phyloP scores from a whole-genome alignment of 2,888 invertebrate genomes.

The Aproaerema taeniolella region DNA sequence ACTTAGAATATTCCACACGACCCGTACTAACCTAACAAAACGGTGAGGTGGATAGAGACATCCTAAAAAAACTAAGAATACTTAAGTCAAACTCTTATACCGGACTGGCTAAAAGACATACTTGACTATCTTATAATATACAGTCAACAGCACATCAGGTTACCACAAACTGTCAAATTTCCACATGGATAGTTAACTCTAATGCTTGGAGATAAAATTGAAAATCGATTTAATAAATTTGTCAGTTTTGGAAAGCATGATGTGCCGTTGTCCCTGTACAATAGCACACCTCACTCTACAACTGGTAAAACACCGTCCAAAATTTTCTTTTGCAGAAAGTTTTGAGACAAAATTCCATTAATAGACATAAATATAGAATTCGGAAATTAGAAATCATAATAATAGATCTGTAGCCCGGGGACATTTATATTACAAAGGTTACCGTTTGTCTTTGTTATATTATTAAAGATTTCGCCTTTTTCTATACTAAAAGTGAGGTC shows the following conservation, averaged over 20 bases:
- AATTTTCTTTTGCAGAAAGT: conserved; percentile 9
- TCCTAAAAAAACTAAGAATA: conserved; percentile 18
- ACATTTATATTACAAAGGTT: too few relatives aligned
- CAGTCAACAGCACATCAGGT: too few relatives aligned
- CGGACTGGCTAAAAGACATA: not conserved
- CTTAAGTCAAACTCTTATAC: conserved; percentile 12
- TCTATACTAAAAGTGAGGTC: too few relatives aligned
- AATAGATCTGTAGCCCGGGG: too few relatives aligned
- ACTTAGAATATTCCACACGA: conserved; percentile 15
- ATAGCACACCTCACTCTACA: conserved; percentile 18
- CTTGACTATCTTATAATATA: conserved; percentile 14
- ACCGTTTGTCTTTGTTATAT: too few relatives aligned
- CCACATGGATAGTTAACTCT: too few relatives aligned
- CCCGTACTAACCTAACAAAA: conserved; percentile 19
- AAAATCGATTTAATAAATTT: too few relatives aligned
- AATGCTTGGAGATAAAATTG: too few relatives aligned
- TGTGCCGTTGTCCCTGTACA: too few relatives aligned
- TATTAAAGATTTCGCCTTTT: too few relatives aligned
- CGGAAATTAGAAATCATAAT: not conserved
- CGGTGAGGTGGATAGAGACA: conserved; percentile 18
- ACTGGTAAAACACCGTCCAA: conserved; percentile 22
- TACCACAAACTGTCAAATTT: too few relatives aligned
- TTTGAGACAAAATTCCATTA: conserved; percentile 19
- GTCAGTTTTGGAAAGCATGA: too few relatives aligned
- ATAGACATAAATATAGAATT: not conserved